Percentiles rank a stretch among this genome's conserved stretches.
Conservation (phyloP, 2,888 invertebrate species). For the Xestia sexstrigata region DNA sequence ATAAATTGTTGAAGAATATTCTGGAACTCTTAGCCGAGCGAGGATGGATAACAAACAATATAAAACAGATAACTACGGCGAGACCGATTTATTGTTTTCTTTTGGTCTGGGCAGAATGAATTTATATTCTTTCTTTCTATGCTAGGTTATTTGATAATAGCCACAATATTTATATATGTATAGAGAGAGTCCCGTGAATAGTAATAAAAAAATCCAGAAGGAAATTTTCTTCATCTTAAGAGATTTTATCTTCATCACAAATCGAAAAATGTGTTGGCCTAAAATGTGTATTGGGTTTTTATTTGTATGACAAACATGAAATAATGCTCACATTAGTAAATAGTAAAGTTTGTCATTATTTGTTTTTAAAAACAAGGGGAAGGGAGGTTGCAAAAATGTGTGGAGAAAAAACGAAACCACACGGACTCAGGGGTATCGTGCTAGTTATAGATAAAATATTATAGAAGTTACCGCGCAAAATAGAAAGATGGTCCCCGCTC, state of each 20-base stretch:
- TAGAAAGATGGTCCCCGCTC: background rate
- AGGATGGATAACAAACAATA: slow-evolving; percentile 13
- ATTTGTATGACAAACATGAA: background rate
- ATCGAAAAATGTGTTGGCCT: no score
- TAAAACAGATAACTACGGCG: slow-evolving; percentile 18
- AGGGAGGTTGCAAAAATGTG: background rate
- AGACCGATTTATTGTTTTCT: slow-evolving; percentile 2
- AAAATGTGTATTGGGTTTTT: background rate
- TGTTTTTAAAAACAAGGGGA: background rate
- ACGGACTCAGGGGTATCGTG: background rate
- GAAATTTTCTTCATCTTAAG: no score
- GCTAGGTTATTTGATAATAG: background rate
- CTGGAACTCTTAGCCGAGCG: slow-evolving; percentile 4
- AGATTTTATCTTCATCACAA: no score
- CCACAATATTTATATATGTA: background rate
- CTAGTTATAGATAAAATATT: slow-evolving; percentile 6
- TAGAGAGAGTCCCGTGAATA: background rate
- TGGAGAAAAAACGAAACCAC: background rate
- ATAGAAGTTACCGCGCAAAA: background rate
- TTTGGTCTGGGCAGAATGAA: background rate
- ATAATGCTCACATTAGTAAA: background rate
- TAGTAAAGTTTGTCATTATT: background rate
- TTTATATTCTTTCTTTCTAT: background rate
- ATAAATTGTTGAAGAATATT: slow-evolving; percentile 30
- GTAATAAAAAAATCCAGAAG: background rate